Base-by-base conservation (phyloP, 2,113 vertebrate species). In the Amblyopsis rosae region DNA sequence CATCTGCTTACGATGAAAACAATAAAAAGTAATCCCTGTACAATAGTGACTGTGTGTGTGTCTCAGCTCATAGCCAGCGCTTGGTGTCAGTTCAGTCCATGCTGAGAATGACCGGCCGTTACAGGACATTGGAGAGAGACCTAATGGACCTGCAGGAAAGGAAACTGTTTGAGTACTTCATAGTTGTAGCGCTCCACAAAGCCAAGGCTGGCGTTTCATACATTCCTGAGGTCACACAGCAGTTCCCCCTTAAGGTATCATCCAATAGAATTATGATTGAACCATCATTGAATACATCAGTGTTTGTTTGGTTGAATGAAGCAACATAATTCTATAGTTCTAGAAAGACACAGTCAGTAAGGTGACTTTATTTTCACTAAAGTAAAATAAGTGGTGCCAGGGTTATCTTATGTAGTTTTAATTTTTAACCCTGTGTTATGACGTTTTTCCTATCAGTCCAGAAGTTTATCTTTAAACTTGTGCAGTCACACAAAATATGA, bases 111-210 rank as follows among this genome's bases (percentile, higher is more conserved):
- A 90, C 94, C 0, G 94, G 93, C 0, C 90, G 93, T 8, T 96
- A 94, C 90, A 92, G 92, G 0, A 92, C 93, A 2, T 65, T 96
- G 72, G 96, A 97, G 89, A 89, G 92, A 55, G 96, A 97, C 72
- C 88, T 96, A 60, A 83, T 94, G 0, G 96, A 98, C 16, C 88
- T 95, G 49, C 95, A 95, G 79, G 94, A 98, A 88, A 92, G 96
- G 77, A 96, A 95, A 79, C 95, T 98, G 58, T 98, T 98, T 58
- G 97, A 98, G 85, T 98, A 96, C 79, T 98, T 98, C 0, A 94
- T 98, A 0, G 97, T 98, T 5, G 97, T 98, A 72, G 96, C 96
- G 0, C 87, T 98, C 67, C 96, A 98, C 82, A 96, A 94, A 89
- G 96, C 95, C 80, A 96, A 96, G 83, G 94, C 95, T 0, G 95